Percentiles rank a stretch among this genome's conserved stretches.
phyloP scores from a whole-genome alignment of 2,888 invertebrate species.

The Hipparchia sbordonii region DNA sequence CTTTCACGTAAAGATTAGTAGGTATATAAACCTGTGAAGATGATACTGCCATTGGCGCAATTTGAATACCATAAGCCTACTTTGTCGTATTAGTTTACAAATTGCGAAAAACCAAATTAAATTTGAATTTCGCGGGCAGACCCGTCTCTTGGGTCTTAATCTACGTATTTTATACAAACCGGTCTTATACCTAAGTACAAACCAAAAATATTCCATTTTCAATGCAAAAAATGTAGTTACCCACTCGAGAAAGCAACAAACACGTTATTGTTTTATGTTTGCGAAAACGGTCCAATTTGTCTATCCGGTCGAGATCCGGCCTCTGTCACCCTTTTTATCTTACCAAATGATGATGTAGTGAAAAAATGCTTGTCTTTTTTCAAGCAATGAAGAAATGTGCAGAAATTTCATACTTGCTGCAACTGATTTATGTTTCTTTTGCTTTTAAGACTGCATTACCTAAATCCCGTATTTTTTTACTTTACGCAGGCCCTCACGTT shows the following conservation, averaged over 20 bases:
- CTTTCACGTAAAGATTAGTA: no score
- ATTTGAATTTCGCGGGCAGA: no score
- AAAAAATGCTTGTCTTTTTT: constrained; percentile 32
- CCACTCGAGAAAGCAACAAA: constrained; percentile 28
- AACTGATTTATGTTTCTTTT: neutral
- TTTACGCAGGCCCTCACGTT: no score
- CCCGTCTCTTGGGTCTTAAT: no score
- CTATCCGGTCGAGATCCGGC: constrained; percentile 44
- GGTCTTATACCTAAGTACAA: neutral
- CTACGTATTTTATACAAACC: neutral
- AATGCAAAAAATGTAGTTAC: constrained; percentile 4
- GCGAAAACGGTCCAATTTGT: constrained; percentile 63
- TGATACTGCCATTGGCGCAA: no score
- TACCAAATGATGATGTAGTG: constrained; percentile 52
- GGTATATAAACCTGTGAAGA: no score
- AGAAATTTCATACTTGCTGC: neutral
- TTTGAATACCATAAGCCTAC: no score
- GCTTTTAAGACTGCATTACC: no score
- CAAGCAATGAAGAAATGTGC: neutral
- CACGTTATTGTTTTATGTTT: constrained; percentile 63
- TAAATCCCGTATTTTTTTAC: no score
- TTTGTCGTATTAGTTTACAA: no score
- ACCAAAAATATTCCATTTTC: neutral
- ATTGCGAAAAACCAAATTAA: no score
- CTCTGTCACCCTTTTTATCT: constrained; percentile 63